Evolutionary conservation across 1,140 invertebrate species (phyloP).

Genomic region (Dinothrombium tinctorium): DNA sequence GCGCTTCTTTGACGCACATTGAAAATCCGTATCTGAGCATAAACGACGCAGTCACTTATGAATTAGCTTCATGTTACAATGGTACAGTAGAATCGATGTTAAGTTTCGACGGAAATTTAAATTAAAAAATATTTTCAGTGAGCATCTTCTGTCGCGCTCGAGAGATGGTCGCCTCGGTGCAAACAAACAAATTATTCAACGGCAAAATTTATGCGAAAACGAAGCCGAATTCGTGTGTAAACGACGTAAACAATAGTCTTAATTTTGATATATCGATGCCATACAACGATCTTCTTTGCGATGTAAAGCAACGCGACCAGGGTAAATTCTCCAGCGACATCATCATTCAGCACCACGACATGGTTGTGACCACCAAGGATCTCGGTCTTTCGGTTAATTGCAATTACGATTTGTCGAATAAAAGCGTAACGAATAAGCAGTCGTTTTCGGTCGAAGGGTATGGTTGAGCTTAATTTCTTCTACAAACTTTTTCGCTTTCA

Average conservation of each 20-base stretch:
- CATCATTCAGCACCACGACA: constrained; percentile 79
- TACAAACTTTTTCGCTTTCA: not conserved
- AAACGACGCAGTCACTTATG: constrained; percentile 55
- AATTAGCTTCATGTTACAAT: constrained; percentile 78
- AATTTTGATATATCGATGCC: constrained; percentile 12
- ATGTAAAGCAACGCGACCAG: constrained; percentile 9
- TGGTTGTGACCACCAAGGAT: constrained; percentile 78
- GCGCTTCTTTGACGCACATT: constrained; percentile 56
- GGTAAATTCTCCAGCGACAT: constrained; percentile 58
- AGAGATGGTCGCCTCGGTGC: constrained; percentile 70
- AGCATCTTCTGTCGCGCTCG: constrained; percentile 36
- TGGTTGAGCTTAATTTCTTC: not conserved
- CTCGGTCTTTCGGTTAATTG: constrained; percentile 70
- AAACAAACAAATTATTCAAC: constrained; percentile 70
- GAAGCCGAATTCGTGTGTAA: constrained; percentile 65
- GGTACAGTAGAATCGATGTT: no score
- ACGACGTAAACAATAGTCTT: constrained; percentile 28
- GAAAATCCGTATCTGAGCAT: constrained; percentile 69
- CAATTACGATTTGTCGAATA: constrained; percentile 76
- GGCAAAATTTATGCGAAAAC: constrained; percentile 81
- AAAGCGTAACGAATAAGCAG: constrained; percentile 50
- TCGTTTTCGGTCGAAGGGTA: not conserved
- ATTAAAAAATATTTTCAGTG: no score
- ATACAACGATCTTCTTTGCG: constrained; percentile 12
- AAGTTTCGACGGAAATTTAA: no score